Evolutionary conservation across 1,140 invertebrate genomes (phyloP), one percentile per base, ranked within the genome.

Genomic region (Trichoplusia ni): DNA sequence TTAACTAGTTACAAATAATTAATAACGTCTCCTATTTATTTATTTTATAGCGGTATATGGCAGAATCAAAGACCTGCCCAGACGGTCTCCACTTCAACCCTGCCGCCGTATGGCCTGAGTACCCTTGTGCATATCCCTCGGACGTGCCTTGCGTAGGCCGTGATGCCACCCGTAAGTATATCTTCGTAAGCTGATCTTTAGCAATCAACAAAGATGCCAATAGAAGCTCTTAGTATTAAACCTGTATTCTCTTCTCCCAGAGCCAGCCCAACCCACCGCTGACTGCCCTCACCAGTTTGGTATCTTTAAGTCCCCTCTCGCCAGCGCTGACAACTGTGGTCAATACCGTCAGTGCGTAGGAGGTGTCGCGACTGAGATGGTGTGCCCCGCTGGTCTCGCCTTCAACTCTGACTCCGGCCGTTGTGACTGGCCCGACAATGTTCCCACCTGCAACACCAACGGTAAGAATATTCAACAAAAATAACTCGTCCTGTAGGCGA

Each of bases 381-480:
- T 93, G 27, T 97, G 96, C 79, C 95, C 95, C 0, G 94, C 95
- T 81, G 97, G 97, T 13, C 88, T 98, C 16, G 96, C 96, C 5
- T 98, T 96, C 83, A 96, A 96, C 77, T 88, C 93, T 11, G 91
- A 93, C 59, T 93, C 85, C 7, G 94, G 94, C 63, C 92, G 93
- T 25, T 97, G 96, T 76, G 95, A 97, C 70, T 98, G 96, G 96
- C 95, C 95, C 0, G 95, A 96, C 79, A 92, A 94, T 59, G 95
- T 95, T 1, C 82, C 92, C 0, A 92, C 93, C 25, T 96, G 95
- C 77, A 93, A 96, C 76, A 93, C 93, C 44, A 93, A 94, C 90
- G 92, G 94, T 94, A 82, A 76, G 62, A 67, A 33, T 58, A n/a
- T n/a, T n/a, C n/a, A n/a, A n/a, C n/a, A n/a, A n/a, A n/a, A 42